Conservation (phyloP, 2,113 vertebrate genomes). For the Myanophis thanlyinensis region DNA sequence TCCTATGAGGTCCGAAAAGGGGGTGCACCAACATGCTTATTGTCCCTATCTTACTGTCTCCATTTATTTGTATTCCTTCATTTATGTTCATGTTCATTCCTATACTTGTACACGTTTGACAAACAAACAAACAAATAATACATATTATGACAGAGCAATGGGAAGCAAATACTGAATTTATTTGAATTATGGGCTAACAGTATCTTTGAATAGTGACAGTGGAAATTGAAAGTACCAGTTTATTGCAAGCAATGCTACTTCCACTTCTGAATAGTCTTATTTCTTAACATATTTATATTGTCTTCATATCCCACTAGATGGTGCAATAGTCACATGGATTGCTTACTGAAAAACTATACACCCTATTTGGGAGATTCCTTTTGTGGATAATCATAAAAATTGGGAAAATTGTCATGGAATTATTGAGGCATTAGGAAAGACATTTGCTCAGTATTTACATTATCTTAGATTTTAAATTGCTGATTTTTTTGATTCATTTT, state of each 20-base stretch:
- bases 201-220: not conserved
- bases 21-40: too few species aligned
- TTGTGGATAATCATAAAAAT: too few species aligned
- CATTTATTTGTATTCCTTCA: too few species aligned
- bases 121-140: too few species aligned
- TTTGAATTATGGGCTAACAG: not conserved
- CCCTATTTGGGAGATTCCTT: not conserved
- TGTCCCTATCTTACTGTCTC: too few species aligned
- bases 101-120: too few species aligned
- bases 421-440: not conserved
- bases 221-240: not conserved
- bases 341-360: not conserved
- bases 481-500: not conserved
- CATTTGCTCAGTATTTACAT: not conserved
- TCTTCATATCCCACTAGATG: slow-evolving; percentile 4
- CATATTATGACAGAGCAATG: not conserved
- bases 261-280: not conserved
- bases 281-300: not conserved
- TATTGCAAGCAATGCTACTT: not conserved
- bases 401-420: not conserved
- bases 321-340: not conserved
- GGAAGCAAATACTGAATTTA: not conserved
- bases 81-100: too few species aligned
- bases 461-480: not conserved
- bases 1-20: too few species aligned